These are phyloP conservation scores for Paedocypris micromegethes DNA, from an alignment of 2,797 vertebrate species.

Conservation along the genomic window DNA sequence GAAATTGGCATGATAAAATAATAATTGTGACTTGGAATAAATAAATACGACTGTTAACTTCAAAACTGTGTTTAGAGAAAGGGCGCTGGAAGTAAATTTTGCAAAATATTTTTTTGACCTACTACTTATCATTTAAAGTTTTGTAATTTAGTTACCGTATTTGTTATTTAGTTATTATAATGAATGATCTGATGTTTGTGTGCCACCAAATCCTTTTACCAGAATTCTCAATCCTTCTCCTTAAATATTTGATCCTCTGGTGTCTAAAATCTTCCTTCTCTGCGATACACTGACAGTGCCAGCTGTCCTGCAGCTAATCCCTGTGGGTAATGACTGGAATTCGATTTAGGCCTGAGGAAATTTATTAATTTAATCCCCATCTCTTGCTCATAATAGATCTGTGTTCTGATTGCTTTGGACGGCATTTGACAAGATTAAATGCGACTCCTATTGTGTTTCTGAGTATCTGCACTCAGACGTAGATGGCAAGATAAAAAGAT, in stretches of 20 bases:
- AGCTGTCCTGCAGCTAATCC: constrained; percentile 31
- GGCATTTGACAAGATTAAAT: constrained; percentile 63
- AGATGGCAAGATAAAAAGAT: background rate
- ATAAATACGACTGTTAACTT: too few species aligned
- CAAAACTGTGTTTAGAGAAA: too few species aligned
- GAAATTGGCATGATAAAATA: too few species aligned
- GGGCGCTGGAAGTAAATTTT: too few species aligned
- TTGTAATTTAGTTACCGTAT: too few species aligned
- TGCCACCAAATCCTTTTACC: constrained; percentile 12
- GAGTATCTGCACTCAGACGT: background rate
- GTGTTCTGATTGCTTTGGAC: constrained; percentile 61
- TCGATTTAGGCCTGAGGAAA: constrained; percentile 47
- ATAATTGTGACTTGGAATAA: too few species aligned
- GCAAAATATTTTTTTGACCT: too few species aligned
- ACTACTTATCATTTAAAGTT: too few species aligned
- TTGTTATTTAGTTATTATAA: too few species aligned
- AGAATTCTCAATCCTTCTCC: constrained; percentile 33
- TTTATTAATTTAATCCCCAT: constrained; percentile 66
- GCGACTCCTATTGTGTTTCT: constrained; percentile 26
- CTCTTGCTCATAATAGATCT: constrained; percentile 61
- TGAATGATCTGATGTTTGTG: constrained; percentile 2
- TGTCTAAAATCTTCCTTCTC: constrained; percentile 4
- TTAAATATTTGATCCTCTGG: constrained; percentile 15
- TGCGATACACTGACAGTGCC: constrained; percentile 4
- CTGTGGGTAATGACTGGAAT: constrained; percentile 56